Evolutionary conservation across 2,113 vertebrate genomes (phyloP).

Genomic region (Brevimyrus niger): DNA sequence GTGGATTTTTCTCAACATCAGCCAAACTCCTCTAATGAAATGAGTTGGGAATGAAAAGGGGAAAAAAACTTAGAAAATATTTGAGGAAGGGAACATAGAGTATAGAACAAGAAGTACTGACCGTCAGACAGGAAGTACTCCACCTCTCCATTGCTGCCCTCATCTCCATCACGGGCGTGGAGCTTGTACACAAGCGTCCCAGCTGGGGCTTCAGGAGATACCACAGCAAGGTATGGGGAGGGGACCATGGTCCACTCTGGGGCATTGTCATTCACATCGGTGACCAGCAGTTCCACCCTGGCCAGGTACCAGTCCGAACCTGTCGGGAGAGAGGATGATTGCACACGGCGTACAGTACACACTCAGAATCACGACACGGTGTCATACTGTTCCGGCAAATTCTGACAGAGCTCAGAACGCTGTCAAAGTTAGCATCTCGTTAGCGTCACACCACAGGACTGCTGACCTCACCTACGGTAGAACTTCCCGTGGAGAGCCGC

Average conservation of each 20-base stretch:
- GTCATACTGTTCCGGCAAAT: not conserved
- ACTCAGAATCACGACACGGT: not conserved
- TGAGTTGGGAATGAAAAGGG: not conserved
- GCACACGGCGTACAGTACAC: not conserved
- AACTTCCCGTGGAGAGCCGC: not conserved
- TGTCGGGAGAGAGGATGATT: constrained; percentile 29
- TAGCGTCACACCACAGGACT: not conserved
- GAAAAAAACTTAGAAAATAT: not conserved
- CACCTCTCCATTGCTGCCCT: constrained; percentile 70
- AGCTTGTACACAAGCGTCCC: constrained; percentile 74
- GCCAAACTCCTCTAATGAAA: not conserved
- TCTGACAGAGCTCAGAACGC: not conserved
- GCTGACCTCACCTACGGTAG: not conserved
- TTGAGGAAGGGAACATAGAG: not conserved
- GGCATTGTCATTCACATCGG: constrained; percentile 74
- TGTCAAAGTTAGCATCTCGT: not conserved
- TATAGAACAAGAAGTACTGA: constrained; percentile 36
- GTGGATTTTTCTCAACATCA: not conserved
- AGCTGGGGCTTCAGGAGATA: constrained; percentile 55
- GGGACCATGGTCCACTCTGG: constrained; percentile 79
- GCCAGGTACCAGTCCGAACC: constrained; percentile 75
- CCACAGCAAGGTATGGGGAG: constrained; percentile 67
- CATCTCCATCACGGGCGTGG: constrained; percentile 68
- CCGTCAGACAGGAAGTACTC: constrained; percentile 82
- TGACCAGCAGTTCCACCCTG: constrained; percentile 65